A percentile compares a stretch with the other conserved stretches of the same genome.
phyloP scores from a whole-genome alignment of 2,888 invertebrate genomes.

The Eupithecia vulgata region DNA sequence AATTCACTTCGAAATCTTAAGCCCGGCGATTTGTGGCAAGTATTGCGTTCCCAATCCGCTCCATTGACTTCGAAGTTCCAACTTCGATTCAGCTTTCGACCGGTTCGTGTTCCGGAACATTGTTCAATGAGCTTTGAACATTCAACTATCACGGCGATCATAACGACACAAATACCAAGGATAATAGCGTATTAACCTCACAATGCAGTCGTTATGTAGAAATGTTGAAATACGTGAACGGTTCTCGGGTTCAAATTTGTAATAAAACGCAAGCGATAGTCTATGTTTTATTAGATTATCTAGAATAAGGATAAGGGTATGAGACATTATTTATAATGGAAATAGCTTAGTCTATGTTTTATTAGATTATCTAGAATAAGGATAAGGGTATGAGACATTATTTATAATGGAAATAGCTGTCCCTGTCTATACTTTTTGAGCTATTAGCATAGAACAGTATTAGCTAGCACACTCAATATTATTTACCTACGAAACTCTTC shows the following conservation, averaged over 20 bases:
- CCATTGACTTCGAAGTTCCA: slow-evolving; percentile 20
- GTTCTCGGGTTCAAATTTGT: slow-evolving; percentile 20
- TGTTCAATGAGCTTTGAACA: slow-evolving; percentile 35
- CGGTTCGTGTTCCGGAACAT: slow-evolving; percentile 29
- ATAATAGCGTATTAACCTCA: slow-evolving; percentile 39
- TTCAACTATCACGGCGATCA: slow-evolving; percentile 33
- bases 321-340: neutral
- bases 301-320: neutral
- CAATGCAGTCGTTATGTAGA: slow-evolving; percentile 28
- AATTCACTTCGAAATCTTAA: neutral
- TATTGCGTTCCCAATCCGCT: slow-evolving; percentile 26
- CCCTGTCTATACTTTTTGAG: neutral
- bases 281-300: neutral
- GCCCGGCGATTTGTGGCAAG: neutral
- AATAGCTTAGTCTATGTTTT: neutral
- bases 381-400: neutral
- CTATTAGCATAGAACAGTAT: too few species aligned
- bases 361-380: neutral
- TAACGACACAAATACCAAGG: slow-evolving; percentile 33
- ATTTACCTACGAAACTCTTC: too few species aligned
- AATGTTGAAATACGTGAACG: slow-evolving; percentile 23
- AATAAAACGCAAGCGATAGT: slow-evolving; percentile 2
- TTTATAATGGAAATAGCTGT: neutral
- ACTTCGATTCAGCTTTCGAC: slow-evolving; percentile 26
- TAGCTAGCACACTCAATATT: too few species aligned